A percentile compares a stretch with the other conserved stretches of the same genome.
Evolutionary conservation across 2,888 invertebrate species (phyloP).

Genomic region (Tromatobia lineatoria): DNA sequence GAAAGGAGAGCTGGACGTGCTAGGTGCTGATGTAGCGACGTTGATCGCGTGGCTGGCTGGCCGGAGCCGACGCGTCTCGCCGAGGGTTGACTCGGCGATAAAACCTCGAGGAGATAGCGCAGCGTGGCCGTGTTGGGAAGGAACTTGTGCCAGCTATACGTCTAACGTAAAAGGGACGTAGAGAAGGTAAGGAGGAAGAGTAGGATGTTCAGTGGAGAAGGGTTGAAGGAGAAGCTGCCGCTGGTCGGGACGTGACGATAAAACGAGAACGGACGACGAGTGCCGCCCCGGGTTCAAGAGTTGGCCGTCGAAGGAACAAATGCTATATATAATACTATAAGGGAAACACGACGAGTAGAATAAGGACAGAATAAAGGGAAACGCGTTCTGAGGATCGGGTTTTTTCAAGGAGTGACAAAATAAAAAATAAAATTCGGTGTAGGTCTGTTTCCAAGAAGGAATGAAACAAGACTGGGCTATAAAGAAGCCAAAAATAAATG

Average conservation of each 20-base stretch:
- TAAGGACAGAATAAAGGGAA: background rate
- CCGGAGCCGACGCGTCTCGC: conserved; percentile 21
- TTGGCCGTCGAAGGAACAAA: conserved; percentile 52
- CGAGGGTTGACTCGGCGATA: conserved; percentile 60
- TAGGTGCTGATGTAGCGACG: conserved; percentile 59
- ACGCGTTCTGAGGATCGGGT: background rate
- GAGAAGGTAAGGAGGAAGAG: conserved; percentile 6
- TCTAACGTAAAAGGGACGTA: conserved; percentile 26
- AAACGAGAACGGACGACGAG: conserved; percentile 60
- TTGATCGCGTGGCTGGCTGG: conserved; percentile 47
- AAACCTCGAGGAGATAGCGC: conserved; percentile 50
- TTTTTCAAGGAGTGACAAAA: background rate
- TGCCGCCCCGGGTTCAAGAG: conserved; percentile 53
- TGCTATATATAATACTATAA: conserved; percentile 9
- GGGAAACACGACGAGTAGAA: background rate
- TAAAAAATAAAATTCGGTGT: conserved; percentile 3
- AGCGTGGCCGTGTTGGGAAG: conserved; percentile 16
- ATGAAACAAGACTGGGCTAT: conserved; percentile 1
- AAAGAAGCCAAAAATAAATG: conserved; percentile 4
- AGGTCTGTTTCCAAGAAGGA: conserved; percentile 5
- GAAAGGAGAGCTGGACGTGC: conserved; percentile 22
- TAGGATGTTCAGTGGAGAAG: conserved; percentile 41
- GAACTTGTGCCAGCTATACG: conserved; percentile 32
- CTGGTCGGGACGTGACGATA: conserved; percentile 66
- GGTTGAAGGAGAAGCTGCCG: conserved; percentile 50